Base-by-base conservation (phyloP, 2,797 vertebrate genomes). In the Parauchenoglanis ngamensis region DNA sequence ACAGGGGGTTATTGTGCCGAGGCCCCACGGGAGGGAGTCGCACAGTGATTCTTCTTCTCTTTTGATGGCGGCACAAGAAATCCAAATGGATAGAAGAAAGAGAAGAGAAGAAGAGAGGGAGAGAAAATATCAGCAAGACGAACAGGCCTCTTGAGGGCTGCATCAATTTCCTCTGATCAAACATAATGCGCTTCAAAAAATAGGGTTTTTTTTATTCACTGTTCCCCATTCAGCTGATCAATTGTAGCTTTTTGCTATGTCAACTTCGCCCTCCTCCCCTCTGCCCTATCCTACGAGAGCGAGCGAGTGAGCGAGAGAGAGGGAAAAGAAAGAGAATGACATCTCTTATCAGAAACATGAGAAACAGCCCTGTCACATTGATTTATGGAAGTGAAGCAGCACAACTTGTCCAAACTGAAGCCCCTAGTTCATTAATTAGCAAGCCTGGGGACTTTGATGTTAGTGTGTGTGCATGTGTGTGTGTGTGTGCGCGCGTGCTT, bases 381-480 rank as follows among this genome's bases (percentile, higher is more conserved):
- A 99, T 99, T 99, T 99, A 99, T 99, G 98, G 97, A 97, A 95
- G 97, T 97, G 97, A 98, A 97, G 97, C 97, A 96, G 97, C 97
- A 96, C 96, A 96, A 98, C 98, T 98, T 98, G 98, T 99, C 98
- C 97, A 98, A 98, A 99, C 97, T 97, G 97, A 98, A 98, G 97
- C 97, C 96, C 94, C 96, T 97, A 97, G 97, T 99, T 99, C 97
- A 99, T 99, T 99, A 99, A 99, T 99, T 99, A 99, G 97, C 96
- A 96, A 97, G 96, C 97, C 96, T 95, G 94, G 97, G 95, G 97
- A 98, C 98, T 99, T 99, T 99, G 97, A 99, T 98, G 98, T 97
- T 95, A 96, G 96, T 40, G 72, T 23, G 92, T 81, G 89, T 35
- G 89, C 68, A 91, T 25, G 83, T 31, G 91, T 61, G 82, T 56